phyloP scores from a whole-genome alignment of 2,797 vertebrate genomes.

The Acridotheres tristis region DNA sequence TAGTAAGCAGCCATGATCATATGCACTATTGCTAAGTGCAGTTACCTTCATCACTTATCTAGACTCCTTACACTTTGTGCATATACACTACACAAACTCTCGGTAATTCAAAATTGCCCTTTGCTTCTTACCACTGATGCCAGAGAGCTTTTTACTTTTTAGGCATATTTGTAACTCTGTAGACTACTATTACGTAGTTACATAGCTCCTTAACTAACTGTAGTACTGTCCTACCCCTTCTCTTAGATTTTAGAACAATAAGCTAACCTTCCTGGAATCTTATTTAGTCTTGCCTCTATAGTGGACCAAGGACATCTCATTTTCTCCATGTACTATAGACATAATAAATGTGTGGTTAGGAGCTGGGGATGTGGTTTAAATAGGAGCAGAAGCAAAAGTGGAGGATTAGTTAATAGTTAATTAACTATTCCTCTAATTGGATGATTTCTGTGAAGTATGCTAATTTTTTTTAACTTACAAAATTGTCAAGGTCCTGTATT shows the following conservation, averaged over 20 bases:
- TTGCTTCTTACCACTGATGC: not conserved
- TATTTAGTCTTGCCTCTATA: not conserved
- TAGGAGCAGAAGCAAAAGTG: not conserved
- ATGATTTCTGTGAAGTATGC: not conserved
- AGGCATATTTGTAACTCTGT: not conserved
- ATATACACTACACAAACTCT: not conserved
- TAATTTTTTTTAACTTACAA: not conserved
- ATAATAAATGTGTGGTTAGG: not conserved
- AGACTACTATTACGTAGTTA: not conserved
- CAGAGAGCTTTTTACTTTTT: not conserved
- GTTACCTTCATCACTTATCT: not conserved
- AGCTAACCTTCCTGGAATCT: not conserved
- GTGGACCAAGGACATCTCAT: not conserved
- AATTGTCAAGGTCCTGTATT: not conserved
- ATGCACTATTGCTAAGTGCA: not conserved
- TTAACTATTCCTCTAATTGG: not conserved
- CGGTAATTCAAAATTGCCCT: not conserved
- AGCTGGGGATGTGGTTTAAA: too few relatives aligned
- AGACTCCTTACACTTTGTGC: not conserved
- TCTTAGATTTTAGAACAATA: not conserved
- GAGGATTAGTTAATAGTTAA: not conserved
- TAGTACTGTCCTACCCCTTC: not conserved
- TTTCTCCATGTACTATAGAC: not conserved
- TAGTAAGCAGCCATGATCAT: not conserved
- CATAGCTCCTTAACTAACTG: not conserved